Base-by-base conservation (phyloP, 2,797 vertebrate species). In the Monodelphis domestica region DNA sequence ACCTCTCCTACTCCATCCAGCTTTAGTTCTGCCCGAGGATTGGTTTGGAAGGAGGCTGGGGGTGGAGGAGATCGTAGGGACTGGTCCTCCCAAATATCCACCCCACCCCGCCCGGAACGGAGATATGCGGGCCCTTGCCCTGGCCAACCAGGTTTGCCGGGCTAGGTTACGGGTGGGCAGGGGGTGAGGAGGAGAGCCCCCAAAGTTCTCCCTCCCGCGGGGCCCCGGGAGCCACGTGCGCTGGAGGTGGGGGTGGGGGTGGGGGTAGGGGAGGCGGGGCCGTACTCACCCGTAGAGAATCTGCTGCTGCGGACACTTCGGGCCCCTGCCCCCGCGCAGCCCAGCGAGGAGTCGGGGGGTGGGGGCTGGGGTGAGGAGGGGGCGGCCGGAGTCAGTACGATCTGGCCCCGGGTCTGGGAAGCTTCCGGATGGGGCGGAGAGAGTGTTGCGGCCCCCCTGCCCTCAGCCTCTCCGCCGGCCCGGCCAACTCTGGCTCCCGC, bases 1-100 rank as follows among this genome's bases (percentile, higher is more conserved):
- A 93, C 96, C 92, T 96, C 93, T 96, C 91, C 95, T 95, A 96
- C 97, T 97, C 95, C 96, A 95, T 96, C 95, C 97, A 95, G 95
- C 94, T 90, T 92, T 90, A 3, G 88, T 28, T 94, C 95, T 63
- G 95, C 26, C 90, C 52, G 95, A 96, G 91, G 93, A 91, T 84
- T 84, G 95, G 63, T 93, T 94, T 95, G 92, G 88, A 92, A 96
- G 97, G 93, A 97, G 96, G 91, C 70, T 84, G 70, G 38, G 70
- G 70, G 70, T 84, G 70, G 70, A 30, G 70, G 70, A 45, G 70
- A 45, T 50, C 70, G 12, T 84, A 84, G 70, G 45, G 70, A 50
- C 70, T 45, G 70, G 70, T 45, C 45, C 70, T 84, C 70, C 63
- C n/a, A 78, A 78, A 78, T 78, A 45, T 45, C 7, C 63, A 45